Base-by-base conservation (phyloP, 2,888 invertebrate genomes). In the Metallyticus violacea region DNA sequence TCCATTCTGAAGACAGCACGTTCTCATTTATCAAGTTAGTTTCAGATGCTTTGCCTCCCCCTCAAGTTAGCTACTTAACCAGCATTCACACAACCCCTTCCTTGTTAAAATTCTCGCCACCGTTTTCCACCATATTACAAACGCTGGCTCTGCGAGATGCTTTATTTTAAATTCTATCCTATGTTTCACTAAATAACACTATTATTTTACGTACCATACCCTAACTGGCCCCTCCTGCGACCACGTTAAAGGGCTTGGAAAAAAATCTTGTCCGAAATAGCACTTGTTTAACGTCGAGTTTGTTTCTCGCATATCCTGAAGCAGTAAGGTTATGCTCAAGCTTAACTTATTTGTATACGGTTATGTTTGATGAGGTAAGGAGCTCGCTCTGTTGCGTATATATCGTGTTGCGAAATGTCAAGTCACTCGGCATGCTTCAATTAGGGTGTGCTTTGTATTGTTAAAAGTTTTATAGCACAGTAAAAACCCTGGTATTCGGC, bases 91-190 rank as follows among this genome's bases (percentile, higher is more conserved):
- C 83, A 77, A 81, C 85, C 85, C 62, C 62, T 80, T 86, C 40
- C 87, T 87, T 87, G 87, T 87, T 87, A 87, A 87, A 87, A 87
- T 87, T 87, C 87, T 81, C 87, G 85, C 85, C 87, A 81, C 81
- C 81, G 82, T 85, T 79, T 85, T 62, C 27, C 85, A 76, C 85
- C 87, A 81, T 86, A 86, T 86, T 86, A 85, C 84, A n/a, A 83
- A 27, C 86, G 76, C 28, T 40, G 30, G 9, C 85, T 77, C 62
- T 26, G 76, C 28, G 79, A 15, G 77, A 77, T 79, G 86, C 86
- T 86, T 86, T 86, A 86, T 86, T 86, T 86, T 84, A 86, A 86
- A 86, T 86, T 86, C 86, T 86, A 80, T 29, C 77, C 28, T 85
- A 77, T 84, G 83, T 86, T 83, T 86, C 84, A 85, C 78, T 86